Evolutionary conservation across 2,888 invertebrate species (phyloP).

Genomic region (Pristionchus maxplancki): DNA sequence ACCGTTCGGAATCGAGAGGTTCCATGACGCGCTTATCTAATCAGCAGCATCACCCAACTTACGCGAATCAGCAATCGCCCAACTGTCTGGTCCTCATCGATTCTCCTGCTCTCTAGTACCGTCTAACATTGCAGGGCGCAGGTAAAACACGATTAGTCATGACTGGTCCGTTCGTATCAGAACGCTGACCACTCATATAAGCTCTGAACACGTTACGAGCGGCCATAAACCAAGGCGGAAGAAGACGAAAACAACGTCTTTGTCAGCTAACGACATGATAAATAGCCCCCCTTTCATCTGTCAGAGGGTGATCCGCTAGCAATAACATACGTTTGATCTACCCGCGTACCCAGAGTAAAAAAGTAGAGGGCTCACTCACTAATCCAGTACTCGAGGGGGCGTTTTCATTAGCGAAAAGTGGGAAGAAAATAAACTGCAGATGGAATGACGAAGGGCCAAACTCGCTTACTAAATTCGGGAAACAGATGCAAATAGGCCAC

Average conservation of each 20-base stretch:
- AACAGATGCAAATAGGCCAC: background rate
- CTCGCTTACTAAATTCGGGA: background rate
- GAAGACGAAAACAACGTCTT: background rate
- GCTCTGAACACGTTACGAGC: background rate
- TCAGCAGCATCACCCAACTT: background rate
- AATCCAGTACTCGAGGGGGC: background rate
- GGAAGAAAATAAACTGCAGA: background rate
- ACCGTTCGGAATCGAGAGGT: background rate
- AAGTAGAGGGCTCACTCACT: background rate
- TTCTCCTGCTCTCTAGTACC: too few relatives aligned
- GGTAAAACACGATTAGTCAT: too few relatives aligned
- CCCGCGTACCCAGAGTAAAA: background rate
- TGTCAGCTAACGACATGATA: background rate
- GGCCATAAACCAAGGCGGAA: background rate
- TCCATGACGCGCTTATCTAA: background rate
- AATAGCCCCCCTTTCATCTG: background rate
- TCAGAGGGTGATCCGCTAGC: background rate
- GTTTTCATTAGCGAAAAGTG: background rate
- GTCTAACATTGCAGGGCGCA: too few relatives aligned
- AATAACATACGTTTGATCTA: background rate
- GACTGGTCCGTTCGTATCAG: background rate
- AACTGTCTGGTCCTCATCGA: too few relatives aligned
- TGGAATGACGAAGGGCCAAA: background rate
- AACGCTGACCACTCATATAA: background rate
- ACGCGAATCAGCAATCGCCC: too few relatives aligned